Base-by-base conservation (phyloP, 37 sponge, comb jelly and placozoan species). In the Geodia barretti region DNA sequence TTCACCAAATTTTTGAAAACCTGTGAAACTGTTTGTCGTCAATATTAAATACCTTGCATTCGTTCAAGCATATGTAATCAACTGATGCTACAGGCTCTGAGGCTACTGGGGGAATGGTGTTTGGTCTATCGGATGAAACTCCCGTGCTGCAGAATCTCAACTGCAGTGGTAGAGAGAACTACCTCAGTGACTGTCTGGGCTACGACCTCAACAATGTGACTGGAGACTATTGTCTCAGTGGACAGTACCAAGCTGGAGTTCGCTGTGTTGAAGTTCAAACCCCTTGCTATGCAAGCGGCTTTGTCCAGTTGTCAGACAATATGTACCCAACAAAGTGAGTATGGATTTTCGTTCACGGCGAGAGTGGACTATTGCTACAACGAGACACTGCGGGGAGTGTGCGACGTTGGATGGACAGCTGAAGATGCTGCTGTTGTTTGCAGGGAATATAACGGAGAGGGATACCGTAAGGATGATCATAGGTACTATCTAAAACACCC, bases 341-440 rank as follows among this genome's bases (percentile, higher is more conserved):
- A 17, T 47, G 54, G 7, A 47, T 47, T 17, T 47, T 47, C 54
- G n/a, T 40, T 73, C 26, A 73, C 25, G 24, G 74, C 39, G 2
- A 3, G 74, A 73, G 74, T 73, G 9, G 74, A 38, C 5, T 35
- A 37, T 35, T 73, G 74, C 41, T 11, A 23, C 2, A 73, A 73
- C 41, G 58, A 54, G 25, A 43, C 74, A 17, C 29, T 43, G 1
- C 21, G 58, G n/a, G 47, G 39, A 24, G 4, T 73, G 9, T 73
- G 74, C 19, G 41, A 39, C 41, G 74, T 21, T n/a, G 74, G 74
- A n/a, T 73, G 33, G 33, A 39, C 26, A 3, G 26, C 4, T 3
- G 41, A 41, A 26, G 74, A 73, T n/a, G 74, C 74, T 24, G 29
- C 17, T 4, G 41, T 38, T 2, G 47, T 3, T 11, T 73, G 74